phyloP scores from a whole-genome alignment of 2,888 invertebrate genomes.

The Eupithecia tripunctaria region DNA sequence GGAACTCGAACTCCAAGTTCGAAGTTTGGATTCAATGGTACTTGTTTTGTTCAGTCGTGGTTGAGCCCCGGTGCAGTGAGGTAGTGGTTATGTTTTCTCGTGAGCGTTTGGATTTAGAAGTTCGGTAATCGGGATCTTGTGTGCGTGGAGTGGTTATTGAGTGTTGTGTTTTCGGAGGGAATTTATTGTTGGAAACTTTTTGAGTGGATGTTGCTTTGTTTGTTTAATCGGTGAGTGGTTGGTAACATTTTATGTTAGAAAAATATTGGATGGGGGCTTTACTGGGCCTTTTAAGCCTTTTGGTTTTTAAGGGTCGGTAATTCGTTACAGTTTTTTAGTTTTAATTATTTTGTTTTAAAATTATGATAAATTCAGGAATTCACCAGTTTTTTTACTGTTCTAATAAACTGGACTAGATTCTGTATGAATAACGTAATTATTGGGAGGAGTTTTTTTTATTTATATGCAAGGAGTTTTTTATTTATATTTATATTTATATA shows the following conservation, averaged over 20 bases:
- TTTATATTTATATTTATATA: too few relatives aligned
- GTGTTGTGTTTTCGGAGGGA: slow-evolving; percentile 26
- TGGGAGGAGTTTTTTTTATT: too few relatives aligned
- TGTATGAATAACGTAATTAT: not conserved
- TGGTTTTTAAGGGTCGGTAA: not conserved
- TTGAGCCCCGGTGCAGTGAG: slow-evolving; percentile 28
- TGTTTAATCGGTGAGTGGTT: slow-evolving; percentile 28
- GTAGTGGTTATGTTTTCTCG: slow-evolving; percentile 27
- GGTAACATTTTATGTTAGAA: slow-evolving; percentile 7
- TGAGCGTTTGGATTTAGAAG: slow-evolving; percentile 21
- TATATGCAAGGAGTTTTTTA: too few relatives aligned
- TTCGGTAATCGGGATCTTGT: slow-evolving; percentile 33
- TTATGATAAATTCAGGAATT: not conserved
- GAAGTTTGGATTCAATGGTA: not conserved
- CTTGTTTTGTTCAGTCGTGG: slow-evolving; percentile 27
- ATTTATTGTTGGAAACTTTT: slow-evolving; percentile 20
- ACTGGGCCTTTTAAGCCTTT: not conserved
- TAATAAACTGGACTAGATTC: not conserved
- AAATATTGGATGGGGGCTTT: slow-evolving; percentile 1
- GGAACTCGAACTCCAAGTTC: slow-evolving; percentile 15
- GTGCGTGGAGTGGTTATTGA: slow-evolving; percentile 25
- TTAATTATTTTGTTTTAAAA: not conserved
- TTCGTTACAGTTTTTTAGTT: not conserved
- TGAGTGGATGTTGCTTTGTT: slow-evolving; percentile 28
- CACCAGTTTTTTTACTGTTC: not conserved